Base-by-base conservation (phyloP, 2,113 vertebrate genomes). In the Zingel zingel region DNA sequence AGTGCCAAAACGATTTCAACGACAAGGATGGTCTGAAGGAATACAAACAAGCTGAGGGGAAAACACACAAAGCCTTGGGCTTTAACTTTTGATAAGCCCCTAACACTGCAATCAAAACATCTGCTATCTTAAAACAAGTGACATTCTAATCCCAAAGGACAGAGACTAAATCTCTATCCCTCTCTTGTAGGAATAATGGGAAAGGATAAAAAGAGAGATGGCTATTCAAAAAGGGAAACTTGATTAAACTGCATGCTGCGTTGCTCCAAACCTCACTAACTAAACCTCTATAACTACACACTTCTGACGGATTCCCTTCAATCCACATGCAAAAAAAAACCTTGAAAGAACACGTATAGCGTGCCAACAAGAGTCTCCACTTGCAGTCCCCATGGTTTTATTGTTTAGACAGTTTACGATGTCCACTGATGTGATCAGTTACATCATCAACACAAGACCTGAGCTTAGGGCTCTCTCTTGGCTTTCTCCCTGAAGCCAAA, bases 101-200 rank as follows among this genome's bases (percentile, higher is more conserved):
- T 81, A 91, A 91, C 83, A 84, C 86, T 78, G 90, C 92, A 94
- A 95, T 95, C 93, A 91, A 94, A 94, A 95, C 94, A 95, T 94
- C 94, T 95, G 95, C 88, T 94, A 95, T 95, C 94, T 96, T 93
- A 96, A 94, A 94, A 95, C 95, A 95, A 94, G 94, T 95, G 93
- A 95, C 94, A 95, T 94, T 95, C 91, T 96, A 95, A 96, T 95
- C 95, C 94, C 68, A 48, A 91, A 93, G 93, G 94, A 95, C 94
- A 95, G 95, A 94, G 93, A 88, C 90, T 90, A 92, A 93, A 95
- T 95, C 93, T 93, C 79, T 85, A 74, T 79, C 56, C 73, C 47
- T 82, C 82, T 82, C 84, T 87, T 91, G 86, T 88, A 84, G 85
- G 86, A 89, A 86, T 82, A 92, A 92, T 82, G 88, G 88, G 87